Base-by-base conservation (phyloP, 2,797 vertebrate species). In the Fundulus diaphanus region DNA sequence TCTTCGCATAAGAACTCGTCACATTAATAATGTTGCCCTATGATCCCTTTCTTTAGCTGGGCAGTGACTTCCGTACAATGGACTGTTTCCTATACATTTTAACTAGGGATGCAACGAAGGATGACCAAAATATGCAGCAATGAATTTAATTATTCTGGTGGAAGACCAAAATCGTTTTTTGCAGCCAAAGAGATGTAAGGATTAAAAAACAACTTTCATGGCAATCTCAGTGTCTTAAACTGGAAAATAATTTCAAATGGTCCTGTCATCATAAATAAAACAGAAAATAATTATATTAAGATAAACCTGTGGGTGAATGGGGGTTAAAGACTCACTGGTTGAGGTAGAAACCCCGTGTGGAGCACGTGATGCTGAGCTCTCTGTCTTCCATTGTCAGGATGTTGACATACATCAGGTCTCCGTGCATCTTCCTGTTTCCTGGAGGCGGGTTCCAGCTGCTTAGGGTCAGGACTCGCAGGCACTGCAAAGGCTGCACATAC, bases 401-500 rank as follows among this genome's bases (percentile, higher is more conserved):
- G 0, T 95, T 97, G 33, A 99, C 79, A 52, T 99, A 99, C 96
- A 99, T 96, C 52, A 99, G 93, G 92, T 99, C 97, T 24, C 98
- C 97, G 0, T 99, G 98, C 97, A 99, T 98, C 85, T 97, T 99
- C 16, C 98, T 94, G 93, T 98, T 98, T 46, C 98, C 98, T 0
- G 98, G 98, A 0, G 97, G 97, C 3, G 98, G 98, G 85, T 99
- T 99, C 98, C 98, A 99, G 92, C 96, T 97, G 9, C 97, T 99
- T 95, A 96, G 96, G 0, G 96, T 97, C 86, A 99, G 82, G 0
- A 97, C 96, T 88, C 97, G 96, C 70, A 98, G 94, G 91, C 97
- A 98, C 93, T 97, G 97, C 81, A 97, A 88, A 35, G 96, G 96
- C 97, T 98, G 70, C 8, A 80, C 65, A 76, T n/a, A n/a, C n/a